phyloP scores from a whole-genome alignment of 2,888 invertebrate genomes.

The Clostera curtula region DNA sequence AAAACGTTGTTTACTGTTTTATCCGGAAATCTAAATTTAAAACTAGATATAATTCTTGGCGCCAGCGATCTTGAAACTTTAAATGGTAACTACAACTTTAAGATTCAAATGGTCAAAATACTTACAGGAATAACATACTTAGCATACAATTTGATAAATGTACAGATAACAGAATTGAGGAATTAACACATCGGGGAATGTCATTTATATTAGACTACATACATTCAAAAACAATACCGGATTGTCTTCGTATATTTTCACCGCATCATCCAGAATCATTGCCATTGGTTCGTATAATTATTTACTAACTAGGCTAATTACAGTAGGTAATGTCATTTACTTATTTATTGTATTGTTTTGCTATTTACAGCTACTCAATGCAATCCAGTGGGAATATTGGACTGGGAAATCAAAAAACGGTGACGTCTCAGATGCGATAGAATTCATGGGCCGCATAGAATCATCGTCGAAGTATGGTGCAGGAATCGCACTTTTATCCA shows the following conservation, averaged over 20 bases:
- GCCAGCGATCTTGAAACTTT: slow-evolving; percentile 80
- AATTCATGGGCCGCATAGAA: slow-evolving; percentile 70
- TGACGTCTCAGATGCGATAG: slow-evolving; percentile 48
- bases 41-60: slow-evolving; percentile 80
- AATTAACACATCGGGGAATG: slow-evolving; percentile 72
- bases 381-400: slow-evolving; percentile 76
- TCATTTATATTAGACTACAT: slow-evolving; percentile 72
- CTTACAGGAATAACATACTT: not conserved
- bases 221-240: slow-evolving; percentile 74
- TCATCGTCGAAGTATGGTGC: slow-evolving; percentile 75
- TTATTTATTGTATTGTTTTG: slow-evolving; percentile 4
- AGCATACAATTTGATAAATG: slow-evolving; percentile 12
- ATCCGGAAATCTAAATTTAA: slow-evolving; percentile 65
- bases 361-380: slow-evolving; percentile 45
- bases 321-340: not conserved
- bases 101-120: slow-evolving; percentile 1
- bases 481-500: slow-evolving; percentile 70
- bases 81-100: slow-evolving; percentile 48
- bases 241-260: slow-evolving; percentile 60
- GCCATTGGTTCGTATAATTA: slow-evolving; percentile 32
- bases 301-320: slow-evolving; percentile 1
- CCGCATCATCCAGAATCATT: slow-evolving; percentile 34
- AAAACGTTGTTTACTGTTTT: slow-evolving; percentile 68
- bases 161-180: slow-evolving; percentile 74
- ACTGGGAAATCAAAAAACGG: slow-evolving; percentile 36